Evolutionary conservation across 2,888 invertebrate genomes (phyloP), one percentile per base, ranked within the genome.

Genomic region (Actias luna): DNA sequence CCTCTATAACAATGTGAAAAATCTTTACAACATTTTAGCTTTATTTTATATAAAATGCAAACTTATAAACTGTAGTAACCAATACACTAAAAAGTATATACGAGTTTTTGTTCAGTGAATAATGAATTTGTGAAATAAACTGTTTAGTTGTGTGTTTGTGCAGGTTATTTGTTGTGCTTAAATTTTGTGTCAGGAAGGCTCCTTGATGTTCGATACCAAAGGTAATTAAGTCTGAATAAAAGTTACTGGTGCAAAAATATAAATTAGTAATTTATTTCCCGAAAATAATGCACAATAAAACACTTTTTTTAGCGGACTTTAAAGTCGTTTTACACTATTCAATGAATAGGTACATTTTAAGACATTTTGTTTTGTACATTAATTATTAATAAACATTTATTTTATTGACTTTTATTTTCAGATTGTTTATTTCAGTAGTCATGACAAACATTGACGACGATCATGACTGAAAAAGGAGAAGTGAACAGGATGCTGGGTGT

Each of bases 401-500:
- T 27, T 27, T 1, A n/a, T 25, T 25, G 14, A 27, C 50, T 64
- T 59, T 64, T 69, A 60, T 64, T 83, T 79, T 29, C 80, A 86
- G 85, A 66, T 74, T n/a, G n/a, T n/a, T n/a, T n/a, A n/a, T n/a
- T n/a, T n/a, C n/a, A 73, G 72, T 70, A 80, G 75, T 79, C 85
- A 92, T 92, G 92, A 89, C 85, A 79, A 83, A 81, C 68, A 76
- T 82, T 55, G 85, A 89, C 58, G 87, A 90, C 78, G 89, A 92
- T 69, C 67, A 92, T 91, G 92, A 90, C 88, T 92, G 92, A 92
- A 76, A 88, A 88, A 69, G 82, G 82, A 64, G 92, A 92, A 78
- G 68, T 85, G 60, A 91, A 90, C 74, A 92, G 92, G 74, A 92
- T 92, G 92, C 79, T 92, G 85, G 92, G 92, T 92, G 67, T 89